Conservation (phyloP, 2,797 vertebrate genomes). For the Pseudopleuronectes americanus region DNA sequence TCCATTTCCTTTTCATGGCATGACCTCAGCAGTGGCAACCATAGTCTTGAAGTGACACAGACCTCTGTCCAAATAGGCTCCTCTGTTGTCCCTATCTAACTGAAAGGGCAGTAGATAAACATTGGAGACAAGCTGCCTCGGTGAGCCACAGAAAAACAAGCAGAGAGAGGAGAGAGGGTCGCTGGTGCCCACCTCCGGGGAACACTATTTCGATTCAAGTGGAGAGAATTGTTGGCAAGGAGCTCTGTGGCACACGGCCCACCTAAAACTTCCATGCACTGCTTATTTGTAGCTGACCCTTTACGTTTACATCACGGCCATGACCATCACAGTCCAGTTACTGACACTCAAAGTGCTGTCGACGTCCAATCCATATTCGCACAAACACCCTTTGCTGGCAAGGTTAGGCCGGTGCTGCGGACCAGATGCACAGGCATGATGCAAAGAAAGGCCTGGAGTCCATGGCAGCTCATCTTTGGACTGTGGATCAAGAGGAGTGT, state of each 20-base stretch:
- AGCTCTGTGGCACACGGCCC: slow-evolving; percentile 50
- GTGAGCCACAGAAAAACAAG: slow-evolving; percentile 65
- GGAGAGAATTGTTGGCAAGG: slow-evolving; percentile 59
- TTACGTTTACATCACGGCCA: slow-evolving; percentile 60
- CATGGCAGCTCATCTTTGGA: slow-evolving; percentile 70
- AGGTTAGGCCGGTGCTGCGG: slow-evolving; percentile 50
- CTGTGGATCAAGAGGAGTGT: slow-evolving; percentile 61
- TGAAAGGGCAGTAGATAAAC: slow-evolving; percentile 84
- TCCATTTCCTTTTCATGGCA: slow-evolving; percentile 76
- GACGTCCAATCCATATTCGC: slow-evolving; percentile 44
- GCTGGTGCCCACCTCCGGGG: slow-evolving; percentile 63
- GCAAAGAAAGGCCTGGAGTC: slow-evolving; percentile 55
- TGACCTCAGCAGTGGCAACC: slow-evolving; percentile 78
- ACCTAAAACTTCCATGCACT: slow-evolving; percentile 58
- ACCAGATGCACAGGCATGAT: slow-evolving; percentile 67
- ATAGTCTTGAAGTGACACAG: slow-evolving; percentile 69
- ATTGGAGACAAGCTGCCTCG: slow-evolving; percentile 66
- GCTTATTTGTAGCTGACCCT: slow-evolving; percentile 69
- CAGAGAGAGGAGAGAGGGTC: slow-evolving; percentile 53
- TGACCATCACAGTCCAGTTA: slow-evolving; percentile 45
- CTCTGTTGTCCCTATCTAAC: slow-evolving; percentile 83
- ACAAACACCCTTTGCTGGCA: slow-evolving; percentile 48
- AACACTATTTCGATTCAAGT: slow-evolving; percentile 74
- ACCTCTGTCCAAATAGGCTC: slow-evolving; percentile 72
- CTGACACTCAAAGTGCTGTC: slow-evolving; percentile 49